phyloP scores from a whole-genome alignment of 2,113 vertebrate species.

The Apaloderma vittatum region DNA sequence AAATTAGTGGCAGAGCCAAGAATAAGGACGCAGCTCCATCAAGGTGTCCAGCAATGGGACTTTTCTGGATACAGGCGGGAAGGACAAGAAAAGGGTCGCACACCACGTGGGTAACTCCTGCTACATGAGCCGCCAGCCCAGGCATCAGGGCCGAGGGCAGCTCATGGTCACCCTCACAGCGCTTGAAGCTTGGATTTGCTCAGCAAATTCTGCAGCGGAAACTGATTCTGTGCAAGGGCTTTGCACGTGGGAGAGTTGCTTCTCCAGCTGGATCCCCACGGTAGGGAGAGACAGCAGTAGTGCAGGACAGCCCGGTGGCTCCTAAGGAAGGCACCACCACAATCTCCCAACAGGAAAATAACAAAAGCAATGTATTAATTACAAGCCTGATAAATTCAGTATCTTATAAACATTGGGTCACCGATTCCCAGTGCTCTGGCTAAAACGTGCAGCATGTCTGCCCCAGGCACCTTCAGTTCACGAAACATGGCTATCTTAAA shows the following conservation, averaged over 20 bases:
- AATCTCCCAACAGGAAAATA: not conserved
- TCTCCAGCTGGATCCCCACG: not conserved
- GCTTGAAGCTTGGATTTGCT: rapidly evolving
- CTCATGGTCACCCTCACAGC: rapidly evolving
- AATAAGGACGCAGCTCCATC: not conserved
- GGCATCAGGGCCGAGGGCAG: not conserved
- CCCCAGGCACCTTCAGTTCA: not conserved
- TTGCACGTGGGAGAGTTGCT: not conserved
- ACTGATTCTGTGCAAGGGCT: not conserved
- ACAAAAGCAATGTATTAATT: not conserved
- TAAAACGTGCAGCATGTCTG: not conserved
- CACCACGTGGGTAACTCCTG: rapidly evolving
- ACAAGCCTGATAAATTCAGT: not conserved
- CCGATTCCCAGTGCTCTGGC: not conserved
- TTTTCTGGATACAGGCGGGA: not conserved
- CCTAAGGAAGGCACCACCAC: not conserved
- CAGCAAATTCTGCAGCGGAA: not conserved
- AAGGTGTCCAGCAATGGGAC: not conserved
- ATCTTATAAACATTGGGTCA: not conserved
- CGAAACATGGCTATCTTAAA: not conserved
- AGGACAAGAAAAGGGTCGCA: not conserved
- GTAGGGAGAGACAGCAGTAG: not conserved
- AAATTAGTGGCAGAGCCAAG: not conserved
- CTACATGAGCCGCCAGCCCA: not conserved
- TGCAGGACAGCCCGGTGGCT: not conserved